Base-by-base conservation (phyloP, 2,888 invertebrate species). In the Ypsolopha scabrella region DNA sequence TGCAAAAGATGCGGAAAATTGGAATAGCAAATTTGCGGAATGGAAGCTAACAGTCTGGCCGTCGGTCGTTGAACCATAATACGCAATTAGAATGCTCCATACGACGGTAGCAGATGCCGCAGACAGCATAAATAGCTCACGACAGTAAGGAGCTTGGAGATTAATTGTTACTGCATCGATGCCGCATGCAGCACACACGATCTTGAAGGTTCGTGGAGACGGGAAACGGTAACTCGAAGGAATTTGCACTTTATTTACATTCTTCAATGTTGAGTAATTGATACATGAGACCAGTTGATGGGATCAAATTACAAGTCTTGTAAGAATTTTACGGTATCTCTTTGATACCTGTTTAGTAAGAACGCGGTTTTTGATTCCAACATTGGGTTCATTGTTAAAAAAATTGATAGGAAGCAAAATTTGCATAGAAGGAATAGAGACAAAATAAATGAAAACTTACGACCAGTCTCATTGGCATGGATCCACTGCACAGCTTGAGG, bases 401-500 rank as follows among this genome's bases (percentile, higher is more conserved):
- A 24, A 24, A n/a, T n/a, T n/a, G n/a, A n/a, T n/a, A n/a, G n/a
- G n/a, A n/a, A n/a, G n/a, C n/a, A n/a, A n/a, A 24, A 24, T 24
- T 24, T 24, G 4, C 2, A 24, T 3, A 24, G 24, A 24, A 24
- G 24, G n/a, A n/a, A 24, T 24, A 24, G 24, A 24, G 24, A 24
- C 2, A 24, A 24, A 24, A 24, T 24, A 24, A 24, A 24, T 24
- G 4, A 24, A 4, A 24, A 64, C 85, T 68, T 70, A 68, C 90
- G 90, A 55, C 87, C 87, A 6, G 92, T 92, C 75, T 93, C 92
- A 53, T 88, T 87, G 2, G 92, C 90, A 39, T 88, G 88, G 77
- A 93, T 91, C 96, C 96, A 96, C 68, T 95, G 94, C 63, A 92
- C 92, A 51, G 92, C 91, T 67, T 93, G 91, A 2, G 96, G 96